Percentiles rank a stretch among this genome's conserved stretches.
phyloP scores from a whole-genome alignment of 2,888 invertebrate genomes.

The Laspeyria flexula region DNA sequence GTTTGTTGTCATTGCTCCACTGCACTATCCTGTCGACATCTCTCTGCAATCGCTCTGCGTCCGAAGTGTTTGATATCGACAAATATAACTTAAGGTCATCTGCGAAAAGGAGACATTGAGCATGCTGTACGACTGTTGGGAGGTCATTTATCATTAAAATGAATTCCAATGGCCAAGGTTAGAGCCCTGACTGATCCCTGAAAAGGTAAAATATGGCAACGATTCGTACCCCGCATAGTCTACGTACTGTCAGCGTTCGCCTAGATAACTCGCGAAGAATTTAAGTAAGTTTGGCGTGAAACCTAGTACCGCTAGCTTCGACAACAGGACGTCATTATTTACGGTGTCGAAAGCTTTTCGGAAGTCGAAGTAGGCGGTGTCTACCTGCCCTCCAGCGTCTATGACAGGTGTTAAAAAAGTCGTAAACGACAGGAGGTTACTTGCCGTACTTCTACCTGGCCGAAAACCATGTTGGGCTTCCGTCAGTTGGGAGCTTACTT shows the following conservation, averaged over 20 bases:
- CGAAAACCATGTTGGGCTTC: neutral
- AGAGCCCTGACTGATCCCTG: neutral
- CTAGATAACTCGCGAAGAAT: neutral
- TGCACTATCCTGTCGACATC: neutral
- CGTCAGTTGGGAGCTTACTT: neutral
- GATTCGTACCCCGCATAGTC: neutral
- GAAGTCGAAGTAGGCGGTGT: neutral
- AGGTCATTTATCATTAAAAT: neutral
- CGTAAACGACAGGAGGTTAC: neutral
- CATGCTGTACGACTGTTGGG: neutral
- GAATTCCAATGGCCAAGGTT: neutral
- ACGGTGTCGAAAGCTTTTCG: neutral
- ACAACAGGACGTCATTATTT: neutral
- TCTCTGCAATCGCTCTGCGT: neutral
- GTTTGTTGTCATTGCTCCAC: neutral
- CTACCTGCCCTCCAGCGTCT: neutral
- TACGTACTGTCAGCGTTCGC: neutral
- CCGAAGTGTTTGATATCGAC: neutral
- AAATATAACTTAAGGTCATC: neutral
- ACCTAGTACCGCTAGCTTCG: neutral
- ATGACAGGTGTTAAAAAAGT: neutral
- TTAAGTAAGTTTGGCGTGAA: neutral
- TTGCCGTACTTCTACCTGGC: neutral
- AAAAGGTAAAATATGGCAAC: neutral
- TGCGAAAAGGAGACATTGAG: neutral